Base-by-base conservation (phyloP, 1,140 invertebrate genomes). In the Panagrolaimus sp. region DNA sequence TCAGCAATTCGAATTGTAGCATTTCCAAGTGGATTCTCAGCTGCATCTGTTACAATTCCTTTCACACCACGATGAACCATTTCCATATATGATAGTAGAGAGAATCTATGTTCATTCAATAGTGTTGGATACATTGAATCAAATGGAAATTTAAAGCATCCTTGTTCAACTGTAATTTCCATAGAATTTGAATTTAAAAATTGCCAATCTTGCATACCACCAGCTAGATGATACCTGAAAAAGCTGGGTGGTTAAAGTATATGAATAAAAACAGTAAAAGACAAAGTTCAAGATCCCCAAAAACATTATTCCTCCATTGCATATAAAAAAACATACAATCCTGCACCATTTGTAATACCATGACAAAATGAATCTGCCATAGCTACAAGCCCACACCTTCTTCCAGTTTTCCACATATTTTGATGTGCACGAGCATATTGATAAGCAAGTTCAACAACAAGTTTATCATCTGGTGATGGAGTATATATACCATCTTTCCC, bases 121-220 rank as follows among this genome's bases (percentile, higher is more conserved):
- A 89, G 93, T 1, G 85, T 84, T 0, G 89, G 87, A 14, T 98
- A 82, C 70, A 93, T 88, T 5, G 84, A 84, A 3, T 88, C 87
- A 23, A 83, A 83, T 0, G 95, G 95, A 81, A 89, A 98, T 84
- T 98, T 98, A 72, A 87, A 88, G 83, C 96, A 98, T 25, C 94
- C 91, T 63, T 98, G 84, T 84, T 98, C 96, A 9, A 98, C 81
- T 0, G 95, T 98, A 0, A 98, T 86, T 83, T 98, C 95, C 86
- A 96, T 91, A 77, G 91, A 92, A 77, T 92, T 96, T n/a, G 92
- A 90, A 69, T 91, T 86, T 0, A 95, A 73, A 82, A 98, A 98
- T 85, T 96, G 97, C 89, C 91, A 98, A 83, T 98, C 96, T 72
- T 98, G 96, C 95, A 98, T 98, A 9, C 95, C 94, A 0, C 80